These are phyloP conservation scores for Globicephala melas DNA, from an alignment of 2,113 vertebrate genomes.

Conservation along the genomic window DNA sequence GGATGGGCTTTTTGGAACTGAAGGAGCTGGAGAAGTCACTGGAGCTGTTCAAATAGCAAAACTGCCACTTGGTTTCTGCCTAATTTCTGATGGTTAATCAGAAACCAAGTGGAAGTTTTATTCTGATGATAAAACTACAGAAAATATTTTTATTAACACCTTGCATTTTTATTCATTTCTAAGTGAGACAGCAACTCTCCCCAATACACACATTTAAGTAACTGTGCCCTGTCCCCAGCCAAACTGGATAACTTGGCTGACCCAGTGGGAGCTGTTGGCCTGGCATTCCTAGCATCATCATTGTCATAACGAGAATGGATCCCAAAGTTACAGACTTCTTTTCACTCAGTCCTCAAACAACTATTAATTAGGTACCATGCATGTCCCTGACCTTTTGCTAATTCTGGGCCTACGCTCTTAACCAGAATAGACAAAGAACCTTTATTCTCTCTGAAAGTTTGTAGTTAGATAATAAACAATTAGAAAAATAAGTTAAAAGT, in stretches of 20 bases:
- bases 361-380: not conserved
- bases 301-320: not conserved
- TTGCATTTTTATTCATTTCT: not conserved
- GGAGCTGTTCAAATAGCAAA: not conserved
- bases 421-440: not conserved
- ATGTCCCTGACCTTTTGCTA: not conserved
- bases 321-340: not conserved
- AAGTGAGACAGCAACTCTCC: not conserved
- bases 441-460: not conserved
- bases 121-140: not conserved
- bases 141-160: not conserved
- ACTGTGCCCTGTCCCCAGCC: fast-evolving
- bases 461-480: not conserved
- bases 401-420: not conserved
- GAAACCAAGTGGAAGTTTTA: not conserved
- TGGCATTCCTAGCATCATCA: not conserved
- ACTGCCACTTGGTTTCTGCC: not conserved
- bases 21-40: not conserved
- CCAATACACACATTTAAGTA: not conserved
- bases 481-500: not conserved
- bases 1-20: not conserved
- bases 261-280: not conserved
- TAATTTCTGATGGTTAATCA: not conserved
- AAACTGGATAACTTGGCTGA: not conserved
- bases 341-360: not conserved